phyloP scores from a whole-genome alignment of 2,888 invertebrate genomes.

The Eupithecia tripunctaria region DNA sequence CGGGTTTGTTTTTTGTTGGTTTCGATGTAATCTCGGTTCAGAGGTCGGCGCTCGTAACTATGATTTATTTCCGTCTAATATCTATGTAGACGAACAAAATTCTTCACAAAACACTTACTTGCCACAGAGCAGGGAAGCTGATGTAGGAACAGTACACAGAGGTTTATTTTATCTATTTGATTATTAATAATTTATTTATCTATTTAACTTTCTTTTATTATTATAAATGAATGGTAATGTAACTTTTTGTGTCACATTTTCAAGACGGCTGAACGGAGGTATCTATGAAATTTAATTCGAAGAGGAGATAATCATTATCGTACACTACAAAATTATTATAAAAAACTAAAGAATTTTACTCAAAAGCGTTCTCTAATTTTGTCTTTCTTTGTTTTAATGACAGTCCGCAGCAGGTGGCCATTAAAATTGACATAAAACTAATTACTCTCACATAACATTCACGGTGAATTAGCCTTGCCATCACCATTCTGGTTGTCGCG shows the following conservation, averaged over 20 bases:
- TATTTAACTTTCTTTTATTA: background rate
- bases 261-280: background rate
- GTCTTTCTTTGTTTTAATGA: background rate
- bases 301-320: background rate
- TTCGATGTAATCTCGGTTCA: constrained; percentile 34
- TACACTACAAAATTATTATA: background rate
- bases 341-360: background rate
- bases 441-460: background rate
- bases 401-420: background rate
- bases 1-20: constrained; percentile 34
- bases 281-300: background rate
- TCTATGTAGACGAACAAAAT: background rate
- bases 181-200: background rate
- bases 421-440: constrained; percentile 6
- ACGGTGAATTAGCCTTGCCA: constrained; percentile 7
- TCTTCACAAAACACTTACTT: background rate
- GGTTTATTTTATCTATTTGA: background rate
- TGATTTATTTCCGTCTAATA: constrained; percentile 20
- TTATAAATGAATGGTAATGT: background rate
- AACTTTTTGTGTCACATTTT: background rate
- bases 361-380: background rate
- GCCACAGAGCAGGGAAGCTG: background rate
- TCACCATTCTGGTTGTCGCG: constrained; percentile 3
- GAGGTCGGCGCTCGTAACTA: constrained; percentile 24
- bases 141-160: background rate